Evolutionary conservation across 2,113 vertebrate genomes (phyloP), one percentile per base, ranked within the genome.

Genomic region (Climacteris rufus): DNA sequence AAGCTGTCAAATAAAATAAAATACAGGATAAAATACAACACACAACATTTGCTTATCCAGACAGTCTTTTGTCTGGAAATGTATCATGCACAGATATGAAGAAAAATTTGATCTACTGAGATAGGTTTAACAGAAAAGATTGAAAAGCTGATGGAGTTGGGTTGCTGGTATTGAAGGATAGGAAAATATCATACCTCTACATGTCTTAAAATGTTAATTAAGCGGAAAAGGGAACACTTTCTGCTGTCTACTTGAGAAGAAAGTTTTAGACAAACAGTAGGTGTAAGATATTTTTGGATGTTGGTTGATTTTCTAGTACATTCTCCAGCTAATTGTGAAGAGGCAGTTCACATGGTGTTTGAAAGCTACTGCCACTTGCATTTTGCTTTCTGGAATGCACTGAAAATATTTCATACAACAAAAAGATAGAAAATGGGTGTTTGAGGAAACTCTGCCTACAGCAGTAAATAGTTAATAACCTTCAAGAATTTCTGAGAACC

Each of bases 391-490:
- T 82, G 39, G 15, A 79, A 50, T 16, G 13, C 49, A 60, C 9
- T 75, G 70, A 16, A 92, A 82, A 47, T 78, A 75, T 59, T 75
- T 66, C 15, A 64, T 44, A 25, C 7, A 21, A 15, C 44, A 52
- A 39, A 25, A 42, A 12, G 4, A 10, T 0, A 5, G 7, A 59
- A 19, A 37, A 5, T 11, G 0, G 1, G 8, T 40, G 2, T 68
- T 47, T 56, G 27, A 52, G 27, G 66, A 88, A 93, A 52, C 47
- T 45, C 23, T 63, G 25, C 13, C 35, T 39, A 21, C 33, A 59
- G 16, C 13, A 63, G 27, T 39, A 63, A 50, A 45, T 63, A 15
- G 11, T 74, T 59, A 33, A 59, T 47, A 82, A 24, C 16, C 23
- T 74, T 69, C 2, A 10, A 63, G 23, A 40, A 68, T 37, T 84